Conservation (phyloP, 2,113 vertebrate species). For the Mastomys coucha region DNA sequence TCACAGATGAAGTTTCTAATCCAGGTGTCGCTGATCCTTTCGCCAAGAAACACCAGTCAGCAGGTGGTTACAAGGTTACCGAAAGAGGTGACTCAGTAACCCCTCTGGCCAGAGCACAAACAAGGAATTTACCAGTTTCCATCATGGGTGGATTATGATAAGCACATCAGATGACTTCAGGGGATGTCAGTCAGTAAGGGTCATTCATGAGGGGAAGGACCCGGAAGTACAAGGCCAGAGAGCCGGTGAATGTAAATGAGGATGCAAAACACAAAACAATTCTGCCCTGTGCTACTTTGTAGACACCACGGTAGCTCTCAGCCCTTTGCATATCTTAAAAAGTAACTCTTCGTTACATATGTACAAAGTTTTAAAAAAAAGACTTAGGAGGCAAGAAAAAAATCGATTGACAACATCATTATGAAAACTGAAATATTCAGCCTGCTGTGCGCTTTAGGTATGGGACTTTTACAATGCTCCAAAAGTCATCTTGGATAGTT, state of each 20-base stretch:
- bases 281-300: conserved; percentile 35
- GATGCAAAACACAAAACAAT: conserved; percentile 70
- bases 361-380: conserved; percentile 80
- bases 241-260: conserved; percentile 42
- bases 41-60: conserved; percentile 54
- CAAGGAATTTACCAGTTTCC: conserved; percentile 64
- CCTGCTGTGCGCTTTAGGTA: conserved; percentile 54
- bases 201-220: conserved; percentile 51
- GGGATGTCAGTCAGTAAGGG: not conserved
- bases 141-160: not conserved
- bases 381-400: conserved; percentile 32
- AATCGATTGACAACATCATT: not conserved
- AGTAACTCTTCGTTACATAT: conserved; percentile 75
- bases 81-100: conserved; percentile 72
- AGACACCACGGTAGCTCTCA: conserved; percentile 74
- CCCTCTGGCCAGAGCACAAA: conserved; percentile 53
- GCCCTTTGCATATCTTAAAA: conserved; percentile 85
- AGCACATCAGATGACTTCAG: not conserved
- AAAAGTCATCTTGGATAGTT: not conserved
- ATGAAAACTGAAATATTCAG: not conserved
- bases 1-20: conserved; percentile 44
- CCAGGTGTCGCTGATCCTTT: not conserved
- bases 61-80: conserved; percentile 69
- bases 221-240: conserved; percentile 21
- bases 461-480: conserved; percentile 31